Conservation (phyloP, 2,888 invertebrate genomes). For the Embidobia sp. region DNA sequence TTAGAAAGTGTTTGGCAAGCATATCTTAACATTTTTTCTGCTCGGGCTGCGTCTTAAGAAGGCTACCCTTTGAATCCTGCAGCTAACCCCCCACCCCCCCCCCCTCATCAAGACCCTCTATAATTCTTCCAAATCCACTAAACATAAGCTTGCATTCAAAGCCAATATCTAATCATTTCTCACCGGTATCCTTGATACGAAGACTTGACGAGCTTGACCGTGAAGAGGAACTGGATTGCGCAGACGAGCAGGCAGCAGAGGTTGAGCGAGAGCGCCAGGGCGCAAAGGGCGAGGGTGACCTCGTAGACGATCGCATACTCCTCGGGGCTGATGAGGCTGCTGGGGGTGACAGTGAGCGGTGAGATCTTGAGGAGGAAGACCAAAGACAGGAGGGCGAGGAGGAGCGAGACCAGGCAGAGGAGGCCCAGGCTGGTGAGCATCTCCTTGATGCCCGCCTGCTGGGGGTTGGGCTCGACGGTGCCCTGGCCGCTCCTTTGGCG, state of each 20-base stretch:
- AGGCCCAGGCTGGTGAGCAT: slow-evolving; percentile 93
- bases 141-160: too few relatives aligned
- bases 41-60: too few relatives aligned
- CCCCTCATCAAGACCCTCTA: too few relatives aligned
- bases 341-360: slow-evolving; percentile 84
- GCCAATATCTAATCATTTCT: too few relatives aligned
- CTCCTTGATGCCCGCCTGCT: slow-evolving; percentile 87
- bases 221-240: slow-evolving; percentile 96
- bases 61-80: too few relatives aligned
- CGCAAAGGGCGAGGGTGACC: slow-evolving; percentile 94
- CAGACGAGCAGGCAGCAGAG: slow-evolving; percentile 95
- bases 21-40: too few relatives aligned
- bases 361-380: slow-evolving; percentile 93
- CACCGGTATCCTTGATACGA: slow-evolving; percentile 84
- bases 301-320: slow-evolving; percentile 95
- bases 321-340: slow-evolving; percentile 85
- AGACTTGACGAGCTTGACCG: slow-evolving; percentile 94
- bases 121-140: too few relatives aligned
- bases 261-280: slow-evolving; percentile 93
- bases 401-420: slow-evolving; percentile 91
- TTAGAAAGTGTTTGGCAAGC: too few relatives aligned
- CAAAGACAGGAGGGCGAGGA: slow-evolving; percentile 91
- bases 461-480: slow-evolving; percentile 73
- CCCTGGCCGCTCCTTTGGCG: slow-evolving; percentile 63
- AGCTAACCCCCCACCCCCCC: too few relatives aligned